Percentiles rank a stretch among this genome's conserved stretches.
These are phyloP conservation scores for Drosophila funebris DNA, from an alignment of 1,140 invertebrate species.

Conservation along the genomic window DNA sequence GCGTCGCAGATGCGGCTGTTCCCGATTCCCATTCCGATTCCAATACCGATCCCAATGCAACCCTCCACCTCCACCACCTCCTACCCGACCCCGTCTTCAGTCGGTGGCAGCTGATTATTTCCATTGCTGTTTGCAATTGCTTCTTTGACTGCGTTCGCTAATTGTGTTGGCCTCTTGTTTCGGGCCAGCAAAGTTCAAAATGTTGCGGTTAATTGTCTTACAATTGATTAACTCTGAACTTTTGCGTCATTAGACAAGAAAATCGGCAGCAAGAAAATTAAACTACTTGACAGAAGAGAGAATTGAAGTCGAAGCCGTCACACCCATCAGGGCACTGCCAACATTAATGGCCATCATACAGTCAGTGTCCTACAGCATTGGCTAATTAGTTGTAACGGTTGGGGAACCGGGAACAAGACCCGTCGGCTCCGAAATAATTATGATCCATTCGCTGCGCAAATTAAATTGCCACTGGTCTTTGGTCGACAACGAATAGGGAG, in stretches of 20 bases:
- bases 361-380: constrained; percentile 3
- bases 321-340: constrained; percentile 21
- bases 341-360: constrained; percentile 13
- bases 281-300: neutral
- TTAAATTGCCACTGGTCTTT: constrained; percentile 73
- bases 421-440: constrained; percentile 40
- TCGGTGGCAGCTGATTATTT: constrained; percentile 26
- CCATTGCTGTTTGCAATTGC: constrained; percentile 16
- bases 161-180: constrained; percentile 48
- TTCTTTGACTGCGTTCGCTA: constrained; percentile 41
- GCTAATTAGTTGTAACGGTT: constrained; percentile 67
- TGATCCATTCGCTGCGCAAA: constrained; percentile 49
- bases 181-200: constrained; percentile 38
- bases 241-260: constrained; percentile 36
- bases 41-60: neutral
- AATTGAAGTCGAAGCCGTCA: too few relatives aligned
- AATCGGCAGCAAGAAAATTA: too few relatives aligned
- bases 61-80: too few relatives aligned
- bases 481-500: neutral
- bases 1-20: constrained; percentile 57
- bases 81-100: neutral
- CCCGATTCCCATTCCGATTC: constrained; percentile 7
- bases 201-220: constrained; percentile 57
- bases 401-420: constrained; percentile 10
- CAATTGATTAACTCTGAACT: constrained; percentile 69